Percentiles rank a stretch among this genome's conserved stretches.
Conservation (phyloP, 2,797 vertebrate species). For the Parauchenoglanis ngamensis region DNA sequence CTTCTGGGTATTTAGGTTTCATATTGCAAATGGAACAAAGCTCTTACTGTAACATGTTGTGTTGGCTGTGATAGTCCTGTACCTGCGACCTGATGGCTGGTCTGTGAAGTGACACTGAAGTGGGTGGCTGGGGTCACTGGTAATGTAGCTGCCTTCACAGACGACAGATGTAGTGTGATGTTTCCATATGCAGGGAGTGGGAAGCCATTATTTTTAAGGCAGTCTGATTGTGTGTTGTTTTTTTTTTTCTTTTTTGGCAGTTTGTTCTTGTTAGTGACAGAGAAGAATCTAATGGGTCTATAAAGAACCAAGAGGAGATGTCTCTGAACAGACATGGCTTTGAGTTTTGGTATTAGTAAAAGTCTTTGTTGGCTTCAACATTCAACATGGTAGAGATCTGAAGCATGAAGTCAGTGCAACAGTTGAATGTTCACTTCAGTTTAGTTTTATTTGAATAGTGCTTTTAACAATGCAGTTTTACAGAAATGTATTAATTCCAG, state of each 20-base stretch:
- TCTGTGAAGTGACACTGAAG: slow-evolving; percentile 24
- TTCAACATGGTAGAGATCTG: not conserved
- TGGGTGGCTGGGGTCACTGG: not conserved
- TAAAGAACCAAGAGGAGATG: not conserved
- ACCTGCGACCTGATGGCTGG: not conserved
- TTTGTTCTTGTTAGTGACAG: not conserved
- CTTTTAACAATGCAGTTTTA: no score
- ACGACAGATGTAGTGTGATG: slow-evolving; percentile 9
- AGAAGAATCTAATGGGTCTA: not conserved
- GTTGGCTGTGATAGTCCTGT: slow-evolving; percentile 20
- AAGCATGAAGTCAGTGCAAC: not conserved
- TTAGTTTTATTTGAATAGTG: no score
- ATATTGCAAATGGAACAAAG: not conserved
- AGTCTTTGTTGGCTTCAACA: not conserved
- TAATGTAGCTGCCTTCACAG: not conserved
- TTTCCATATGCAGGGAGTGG: not conserved
- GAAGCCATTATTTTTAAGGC: not conserved
- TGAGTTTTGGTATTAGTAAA: not conserved
- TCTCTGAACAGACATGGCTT: not conserved
- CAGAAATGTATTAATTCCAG: not conserved
- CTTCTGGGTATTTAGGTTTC: slow-evolving; percentile 8
- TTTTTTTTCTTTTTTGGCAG: not conserved
- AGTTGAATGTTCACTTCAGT: not conserved
- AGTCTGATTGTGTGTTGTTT: not conserved
- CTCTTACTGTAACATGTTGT: slow-evolving; percentile 16